phyloP scores from a whole-genome alignment of 2,113 vertebrate genomes.

The Spheniscus mendiculus region DNA sequence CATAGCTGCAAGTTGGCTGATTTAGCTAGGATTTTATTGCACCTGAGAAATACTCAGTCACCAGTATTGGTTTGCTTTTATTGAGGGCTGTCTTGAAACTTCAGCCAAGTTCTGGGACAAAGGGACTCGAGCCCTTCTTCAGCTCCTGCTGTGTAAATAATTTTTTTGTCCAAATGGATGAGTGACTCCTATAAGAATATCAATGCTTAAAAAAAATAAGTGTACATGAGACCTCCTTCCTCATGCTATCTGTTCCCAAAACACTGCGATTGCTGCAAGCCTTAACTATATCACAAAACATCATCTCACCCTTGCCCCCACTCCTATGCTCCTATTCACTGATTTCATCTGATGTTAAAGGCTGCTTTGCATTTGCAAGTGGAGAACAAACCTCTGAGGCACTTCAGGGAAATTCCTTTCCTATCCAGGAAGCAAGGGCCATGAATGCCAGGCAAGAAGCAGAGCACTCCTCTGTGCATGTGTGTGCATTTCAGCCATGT shows the following conservation, averaged over 20 bases:
- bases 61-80: background rate
- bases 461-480: rapidly evolving
- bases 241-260: background rate
- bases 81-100: background rate
- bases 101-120: background rate
- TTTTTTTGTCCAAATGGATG: background rate
- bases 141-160: background rate
- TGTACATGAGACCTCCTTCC: background rate
- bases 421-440: background rate
- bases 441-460: background rate
- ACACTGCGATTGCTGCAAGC: background rate
- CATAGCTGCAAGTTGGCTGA: background rate
- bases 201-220: background rate
- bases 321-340: background rate
- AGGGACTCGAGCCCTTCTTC: background rate
- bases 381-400: background rate
- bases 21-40: background rate
- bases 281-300: background rate
- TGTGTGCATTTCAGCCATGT: background rate
- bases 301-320: background rate
- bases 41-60: background rate
- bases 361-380: background rate
- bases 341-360: background rate
- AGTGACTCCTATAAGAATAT: background rate
- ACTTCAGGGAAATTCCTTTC: background rate